Evolutionary conservation across 2,113 vertebrate species (phyloP), one percentile per base, ranked within the genome.

Genomic region (Tragulus kanchil): DNA sequence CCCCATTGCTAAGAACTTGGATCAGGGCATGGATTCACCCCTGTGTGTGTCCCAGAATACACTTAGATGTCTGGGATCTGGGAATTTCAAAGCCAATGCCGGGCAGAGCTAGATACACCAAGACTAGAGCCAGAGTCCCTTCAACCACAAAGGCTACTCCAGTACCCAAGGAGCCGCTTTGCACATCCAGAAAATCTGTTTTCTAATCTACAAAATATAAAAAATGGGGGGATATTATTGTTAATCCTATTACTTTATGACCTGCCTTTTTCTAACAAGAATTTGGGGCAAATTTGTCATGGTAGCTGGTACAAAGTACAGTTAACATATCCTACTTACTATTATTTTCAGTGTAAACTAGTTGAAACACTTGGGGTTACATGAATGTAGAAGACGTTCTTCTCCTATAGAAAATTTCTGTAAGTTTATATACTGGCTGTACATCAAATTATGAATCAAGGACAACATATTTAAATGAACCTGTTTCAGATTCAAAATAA

Each of bases 401-500:
- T 11, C 17, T 10, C 3, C 9, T 69, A 54, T 28, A 84, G 36
- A 93, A 85, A 79, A 54, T 96, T 93, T 65, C 85, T 62, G 0
- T 64, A 89, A 56, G 89, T 91, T 26, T 64, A 69, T 31, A 93
- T 21, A 89, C 13, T 89, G 56, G 31, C 75, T 94, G 6, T 28
- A 56, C 78, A 52, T 94, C 52, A 81, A 95, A 5, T 69, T 90
- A 87, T 94, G 25, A 95, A 87, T 93, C 62, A 89, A 92, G 58
- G 85, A 90, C 31, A 69, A 83, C 59, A 54, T 71, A 65, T 88
- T 93, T 97, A 87, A 96, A 88, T 50, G 9, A 89, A 85, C 93
- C 45, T 93, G 21, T 83, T 94, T 16, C 28, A 83, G 61, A 73
- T 92, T 93, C 95, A 97, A 97, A 94, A 93, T 78, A 93, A 96